These are phyloP conservation scores for Gymnoscopelus braueri DNA, from an alignment of 2,797 vertebrate species.

Conservation along the genomic window DNA sequence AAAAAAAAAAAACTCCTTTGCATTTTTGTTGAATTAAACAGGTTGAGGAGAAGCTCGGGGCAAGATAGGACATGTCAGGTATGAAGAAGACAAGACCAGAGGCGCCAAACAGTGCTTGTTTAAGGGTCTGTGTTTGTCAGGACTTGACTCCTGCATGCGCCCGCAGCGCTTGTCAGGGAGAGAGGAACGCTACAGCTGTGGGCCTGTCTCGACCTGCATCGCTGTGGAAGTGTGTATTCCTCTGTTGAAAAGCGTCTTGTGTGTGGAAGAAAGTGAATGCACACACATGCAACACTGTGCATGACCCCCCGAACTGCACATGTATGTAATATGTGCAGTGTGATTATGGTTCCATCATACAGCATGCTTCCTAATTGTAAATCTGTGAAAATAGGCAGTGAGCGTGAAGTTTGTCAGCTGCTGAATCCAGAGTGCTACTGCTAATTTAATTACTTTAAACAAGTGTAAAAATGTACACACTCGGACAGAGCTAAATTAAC, in stretches of 20 bases:
- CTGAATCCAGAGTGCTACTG: too few species aligned
- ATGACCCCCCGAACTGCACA: conserved; percentile 13
- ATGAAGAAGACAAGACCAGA: conserved; percentile 99
- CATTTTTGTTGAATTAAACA: conserved; percentile 84
- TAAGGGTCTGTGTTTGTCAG: conserved; percentile 89
- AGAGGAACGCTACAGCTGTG: conserved; percentile 85
- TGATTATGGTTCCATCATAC: conserved; percentile 2
- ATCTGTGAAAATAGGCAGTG: too few species aligned
- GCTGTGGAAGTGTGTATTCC: conserved; percentile 34
- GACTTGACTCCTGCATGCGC: conserved; percentile 92
- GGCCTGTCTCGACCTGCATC: conserved; percentile 87
- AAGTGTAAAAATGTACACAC: too few species aligned
- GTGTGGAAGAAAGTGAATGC: conserved; percentile 51
- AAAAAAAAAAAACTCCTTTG: conserved; percentile 51
- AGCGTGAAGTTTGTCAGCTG: too few species aligned
- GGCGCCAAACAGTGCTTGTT: conserved; percentile 93
- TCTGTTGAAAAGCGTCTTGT: conserved; percentile 22
- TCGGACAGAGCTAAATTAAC: too few species aligned
- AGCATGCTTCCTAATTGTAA: too few species aligned
- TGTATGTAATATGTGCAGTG: conserved; percentile 6
- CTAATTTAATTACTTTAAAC: too few species aligned
- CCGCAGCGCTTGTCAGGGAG: conserved; percentile 92
- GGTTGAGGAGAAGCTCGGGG: conserved; percentile 83
- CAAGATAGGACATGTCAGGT: conserved; percentile 96
- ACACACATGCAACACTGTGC: conserved; percentile 43